Base-by-base conservation (phyloP, 37 sponge, comb jelly and placozoan genomes). In the Geodia barretti region DNA sequence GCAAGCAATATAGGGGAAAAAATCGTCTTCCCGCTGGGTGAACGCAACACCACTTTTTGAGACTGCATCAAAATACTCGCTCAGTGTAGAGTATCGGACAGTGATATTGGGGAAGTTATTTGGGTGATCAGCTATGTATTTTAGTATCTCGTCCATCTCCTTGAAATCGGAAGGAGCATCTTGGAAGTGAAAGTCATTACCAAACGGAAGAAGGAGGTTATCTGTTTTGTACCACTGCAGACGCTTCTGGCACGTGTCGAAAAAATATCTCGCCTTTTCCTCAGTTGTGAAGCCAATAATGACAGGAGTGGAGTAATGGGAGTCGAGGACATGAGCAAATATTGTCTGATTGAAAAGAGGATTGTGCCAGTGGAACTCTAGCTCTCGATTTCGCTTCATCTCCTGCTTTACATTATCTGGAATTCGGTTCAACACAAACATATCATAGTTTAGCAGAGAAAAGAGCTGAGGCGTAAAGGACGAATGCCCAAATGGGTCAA, bases 361-460 rank as follows among this genome's bases (percentile, higher is more conserved):
- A 60, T 35, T 69, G 23, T 29, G 58, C 97, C 97, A 96, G 26
- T 69, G 38, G 66, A 93, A 96, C 43, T 96, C 97, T 41, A 96
- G 74, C 34, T 69, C 64, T 54, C 77, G 83, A 9, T 79, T 69
- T 26, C 30, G 17, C 20, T 88, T 84, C 66, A 96, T 79, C 42
- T 88, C 41, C 77, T 93, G 90, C 65, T 96, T 96, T 37, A 96
- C 67, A 4, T 65, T n/a, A 59, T 96, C 90, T 63, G 90, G 97
- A 4, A 90, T 84, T 3, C 97, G 65, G 47, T 96, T 87, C 39
- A 96, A 84, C 41, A 89, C 67, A 78, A 96, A 85, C 69, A 65
- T 64, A 9, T 84, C 73, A 36, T 89, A 82, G 1, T 83, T 88
- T 62, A 88, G 65, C 42, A 77, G 37, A 30, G 83, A 73, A 47